These are phyloP conservation scores for Notothenia rossii DNA, from an alignment of 2,113 vertebrate genomes.

Conservation along the genomic window DNA sequence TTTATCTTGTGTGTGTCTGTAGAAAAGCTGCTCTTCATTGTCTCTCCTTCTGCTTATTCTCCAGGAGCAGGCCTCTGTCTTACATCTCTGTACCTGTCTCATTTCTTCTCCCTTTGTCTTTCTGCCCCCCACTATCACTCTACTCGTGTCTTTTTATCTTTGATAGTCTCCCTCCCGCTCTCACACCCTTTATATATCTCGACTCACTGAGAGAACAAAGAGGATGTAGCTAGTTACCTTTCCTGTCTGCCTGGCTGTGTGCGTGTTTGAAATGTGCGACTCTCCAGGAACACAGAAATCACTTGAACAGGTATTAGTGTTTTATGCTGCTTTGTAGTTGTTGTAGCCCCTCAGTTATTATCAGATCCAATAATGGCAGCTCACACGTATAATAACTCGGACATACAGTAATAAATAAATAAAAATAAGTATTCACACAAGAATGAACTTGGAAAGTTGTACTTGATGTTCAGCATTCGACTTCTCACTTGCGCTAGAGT, in stretches of 20 bases:
- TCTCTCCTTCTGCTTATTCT: constrained; percentile 64
- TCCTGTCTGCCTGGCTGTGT: constrained; percentile 9
- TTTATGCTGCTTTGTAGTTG: constrained; percentile 2
- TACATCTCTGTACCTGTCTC: constrained; percentile 42
- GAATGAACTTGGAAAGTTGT: background rate
- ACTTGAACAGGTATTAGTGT: constrained; percentile 5
- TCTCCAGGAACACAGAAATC: constrained; percentile 16
- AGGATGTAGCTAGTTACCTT: constrained; percentile 41
- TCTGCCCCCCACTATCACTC: constrained; percentile 16
- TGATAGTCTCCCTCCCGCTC: constrained; percentile 35
- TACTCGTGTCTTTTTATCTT: constrained; percentile 48
- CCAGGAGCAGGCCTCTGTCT: constrained; percentile 50
- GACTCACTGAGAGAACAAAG: constrained; percentile 68
- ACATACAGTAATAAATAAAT: background rate
- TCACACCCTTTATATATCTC: constrained; percentile 36
- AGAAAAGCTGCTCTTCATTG: constrained; percentile 66
- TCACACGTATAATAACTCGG: background rate
- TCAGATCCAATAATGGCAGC: background rate
- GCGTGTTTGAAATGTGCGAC: constrained; percentile 10
- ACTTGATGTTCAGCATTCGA: background rate
- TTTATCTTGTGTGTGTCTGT: constrained; percentile 70
- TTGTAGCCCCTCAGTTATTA: background rate
- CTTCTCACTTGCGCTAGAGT: too few species aligned
- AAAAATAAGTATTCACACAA: background rate
- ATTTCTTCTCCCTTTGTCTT: constrained; percentile 52